Base-by-base conservation (phyloP, 1,140 invertebrate species). In the Drosophila subobscura region DNA sequence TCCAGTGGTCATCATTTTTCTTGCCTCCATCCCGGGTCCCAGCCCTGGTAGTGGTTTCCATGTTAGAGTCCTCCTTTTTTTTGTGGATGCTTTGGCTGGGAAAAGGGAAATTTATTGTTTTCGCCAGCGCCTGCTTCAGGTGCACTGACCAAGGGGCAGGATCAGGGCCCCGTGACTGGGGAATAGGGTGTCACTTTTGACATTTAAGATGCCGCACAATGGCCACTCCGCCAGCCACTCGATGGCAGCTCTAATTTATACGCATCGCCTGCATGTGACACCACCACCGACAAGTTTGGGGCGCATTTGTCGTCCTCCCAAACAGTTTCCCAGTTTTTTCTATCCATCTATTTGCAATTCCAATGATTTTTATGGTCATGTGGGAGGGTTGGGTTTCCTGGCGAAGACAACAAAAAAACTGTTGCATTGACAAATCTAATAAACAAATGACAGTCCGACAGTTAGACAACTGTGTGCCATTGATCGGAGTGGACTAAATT, bases 151-250 rank as follows among this genome's bases (percentile, higher is more conserved):
- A 54, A 67, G 70, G 64, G 58, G 60, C 58, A 50, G 61, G 56
- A 60, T 37, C 33, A 12, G 33, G 33, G 33, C 1, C 33, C 33
- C 33, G 3, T 37, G 50, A 72, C 47, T 42, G 60, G 75, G 52
- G 61, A 47, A 50, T 54, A 58, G 83, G 78, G 83, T 88, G 75
- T 83, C 83, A 88, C 83, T 64, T 88, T 88, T 85, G 85, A 80
- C 86, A 86, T 89, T 89, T 76, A 89, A 89, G 86, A 89, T 81
- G 83, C 81, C 83, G 58, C 68, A 89, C 86, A 89, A 89, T 89
- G 85, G 67, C 63, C 73, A 64, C 64, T 72, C 33, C 33, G 33
- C 33, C 68, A 44, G 22, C 37, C 41, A 63, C 63, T 57, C 46
- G 57, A 68, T 64, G 55, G 54, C 56, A 44, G 52, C 65, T 64